Conservation (phyloP, 2,113 vertebrate genomes). For the Fulmarus glacialis region DNA sequence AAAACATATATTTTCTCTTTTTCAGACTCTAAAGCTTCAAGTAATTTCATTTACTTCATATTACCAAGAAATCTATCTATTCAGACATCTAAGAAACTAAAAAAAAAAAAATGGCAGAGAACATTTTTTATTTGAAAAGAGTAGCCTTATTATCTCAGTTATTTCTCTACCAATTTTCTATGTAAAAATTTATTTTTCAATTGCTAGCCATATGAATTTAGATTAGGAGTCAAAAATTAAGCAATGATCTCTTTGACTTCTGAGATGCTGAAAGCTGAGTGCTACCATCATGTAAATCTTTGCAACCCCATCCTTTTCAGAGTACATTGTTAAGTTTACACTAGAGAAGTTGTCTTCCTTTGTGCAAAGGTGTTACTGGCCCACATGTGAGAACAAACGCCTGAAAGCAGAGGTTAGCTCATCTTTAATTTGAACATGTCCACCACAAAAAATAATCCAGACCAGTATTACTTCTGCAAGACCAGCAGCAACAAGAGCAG, state of each 20-base stretch:
- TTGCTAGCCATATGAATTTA: background rate
- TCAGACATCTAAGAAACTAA: background rate
- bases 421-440: background rate
- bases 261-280: background rate
- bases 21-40: background rate
- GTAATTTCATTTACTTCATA: background rate
- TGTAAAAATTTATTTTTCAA: background rate
- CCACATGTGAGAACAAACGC: background rate
- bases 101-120: background rate
- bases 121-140: background rate
- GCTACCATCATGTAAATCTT: background rate
- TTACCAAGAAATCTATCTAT: background rate
- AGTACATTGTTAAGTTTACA: background rate
- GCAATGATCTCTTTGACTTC: background rate
- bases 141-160: background rate
- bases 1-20: background rate
- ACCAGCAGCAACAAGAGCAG: background rate
- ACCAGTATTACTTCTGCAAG: background rate
- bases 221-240: background rate
- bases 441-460: background rate
- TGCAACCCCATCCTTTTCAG: background rate
- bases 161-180: background rate
- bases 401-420: background rate
- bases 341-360: background rate
- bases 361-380: background rate